Evolutionary conservation across 37 sponge, comb jelly and placozoan genomes (phyloP).

Genomic region (Agelas oroides): DNA sequence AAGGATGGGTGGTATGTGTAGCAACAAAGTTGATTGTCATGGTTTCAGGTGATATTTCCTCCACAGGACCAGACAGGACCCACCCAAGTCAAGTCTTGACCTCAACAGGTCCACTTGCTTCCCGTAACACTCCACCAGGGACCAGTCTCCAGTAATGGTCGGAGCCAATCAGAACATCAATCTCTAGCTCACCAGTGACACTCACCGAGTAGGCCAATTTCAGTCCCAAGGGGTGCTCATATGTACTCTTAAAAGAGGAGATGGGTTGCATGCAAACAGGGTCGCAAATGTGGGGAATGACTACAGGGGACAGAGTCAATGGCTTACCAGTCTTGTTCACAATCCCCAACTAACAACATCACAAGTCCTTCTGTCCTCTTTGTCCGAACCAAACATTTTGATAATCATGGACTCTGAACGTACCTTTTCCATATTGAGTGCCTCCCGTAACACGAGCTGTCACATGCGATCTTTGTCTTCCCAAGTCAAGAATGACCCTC

Average conservation of each 20-base stretch:
- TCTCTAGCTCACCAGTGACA: not conserved
- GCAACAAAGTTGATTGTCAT: not conserved
- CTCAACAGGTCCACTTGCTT: constrained; percentile 19
- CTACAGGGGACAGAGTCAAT: not conserved
- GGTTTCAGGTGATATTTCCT: too few species aligned
- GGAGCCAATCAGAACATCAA: constrained; percentile 39
- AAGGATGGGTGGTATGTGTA: not conserved
- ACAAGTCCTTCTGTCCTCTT: not conserved
- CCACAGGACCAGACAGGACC: constrained; percentile 43
- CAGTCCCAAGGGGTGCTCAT: constrained; percentile 14
- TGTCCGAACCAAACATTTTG: constrained; percentile 34
- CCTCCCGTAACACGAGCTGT: constrained; percentile 10
- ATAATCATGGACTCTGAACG: constrained; percentile 20
- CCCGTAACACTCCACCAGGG: constrained; percentile 26
- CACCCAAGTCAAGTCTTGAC: constrained; percentile 30
- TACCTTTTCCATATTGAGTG: not conserved
- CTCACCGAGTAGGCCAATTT: constrained; percentile 14
- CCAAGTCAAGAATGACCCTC: constrained; percentile 7
- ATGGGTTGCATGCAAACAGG: constrained; percentile 9
- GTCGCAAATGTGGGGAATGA: constrained; percentile 37
- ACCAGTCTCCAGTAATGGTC: constrained; percentile 26
- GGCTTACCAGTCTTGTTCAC: not conserved
- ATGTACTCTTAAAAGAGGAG: not conserved
- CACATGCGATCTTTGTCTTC: constrained; percentile 46
- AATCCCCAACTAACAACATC: constrained; percentile 23